Evolutionary conservation across 2,888 invertebrate genomes (phyloP).

Genomic region (Phoenoteleia sp.): DNA sequence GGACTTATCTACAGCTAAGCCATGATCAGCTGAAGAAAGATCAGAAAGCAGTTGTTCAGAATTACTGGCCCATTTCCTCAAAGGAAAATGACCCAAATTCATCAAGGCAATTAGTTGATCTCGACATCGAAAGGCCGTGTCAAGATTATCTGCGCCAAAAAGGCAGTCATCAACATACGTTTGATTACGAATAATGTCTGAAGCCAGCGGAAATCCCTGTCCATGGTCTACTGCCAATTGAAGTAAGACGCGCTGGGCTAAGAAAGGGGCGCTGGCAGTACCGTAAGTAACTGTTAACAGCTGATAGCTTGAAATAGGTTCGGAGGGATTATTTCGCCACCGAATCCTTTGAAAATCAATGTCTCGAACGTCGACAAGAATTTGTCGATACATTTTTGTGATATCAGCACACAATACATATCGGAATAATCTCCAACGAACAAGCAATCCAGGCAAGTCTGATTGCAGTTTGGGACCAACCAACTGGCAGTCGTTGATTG

Average conservation of each 20-base stretch:
- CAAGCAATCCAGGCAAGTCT: neutral
- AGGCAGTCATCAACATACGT: slow-evolving; percentile 49
- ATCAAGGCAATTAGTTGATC: neutral
- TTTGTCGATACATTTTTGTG: slow-evolving; percentile 31
- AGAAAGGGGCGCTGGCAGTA: no score
- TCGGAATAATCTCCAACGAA: neutral
- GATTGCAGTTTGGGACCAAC: neutral
- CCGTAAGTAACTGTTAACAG: no score
- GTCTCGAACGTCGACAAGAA: neutral
- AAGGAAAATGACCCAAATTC: neutral
- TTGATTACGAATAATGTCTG: neutral
- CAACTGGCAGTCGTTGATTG: slow-evolving; percentile 55
- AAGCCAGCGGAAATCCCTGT: slow-evolving; percentile 1
- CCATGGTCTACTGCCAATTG: slow-evolving; percentile 2
- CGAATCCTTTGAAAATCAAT: neutral
- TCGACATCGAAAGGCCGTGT: neutral
- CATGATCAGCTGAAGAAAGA: neutral
- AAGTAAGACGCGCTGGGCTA: slow-evolving; percentile 6
- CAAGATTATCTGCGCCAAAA: slow-evolving; percentile 37
- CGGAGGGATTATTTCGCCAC: neutral
- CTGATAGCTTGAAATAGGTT: slow-evolving; percentile 3
- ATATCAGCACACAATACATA: slow-evolving; percentile 31
- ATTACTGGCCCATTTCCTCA: neutral
- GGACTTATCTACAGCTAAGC: neutral
- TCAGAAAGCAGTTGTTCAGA: neutral